Evolutionary conservation across 2,888 invertebrate genomes (phyloP).

Genomic region (Mythimna vitellina): DNA sequence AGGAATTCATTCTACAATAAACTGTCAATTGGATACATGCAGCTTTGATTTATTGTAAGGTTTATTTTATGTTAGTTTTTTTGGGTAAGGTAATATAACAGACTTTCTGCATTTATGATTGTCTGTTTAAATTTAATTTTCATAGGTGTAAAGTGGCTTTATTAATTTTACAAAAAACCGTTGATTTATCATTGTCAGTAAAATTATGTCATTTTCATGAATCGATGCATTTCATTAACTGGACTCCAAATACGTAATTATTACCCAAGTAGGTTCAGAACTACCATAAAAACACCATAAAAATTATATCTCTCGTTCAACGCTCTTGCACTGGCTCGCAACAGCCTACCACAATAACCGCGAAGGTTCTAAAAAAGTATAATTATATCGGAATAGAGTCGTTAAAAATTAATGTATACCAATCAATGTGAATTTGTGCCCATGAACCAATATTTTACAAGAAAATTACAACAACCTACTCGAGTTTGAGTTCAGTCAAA

Average conservation of each 20-base stretch:
- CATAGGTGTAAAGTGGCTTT: background rate
- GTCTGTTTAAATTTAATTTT: no score
- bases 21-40: background rate
- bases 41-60: conserved; percentile 4
- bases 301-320: conserved; percentile 7
- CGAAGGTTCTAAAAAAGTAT: conserved; percentile 25
- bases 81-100: background rate
- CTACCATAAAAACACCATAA: conserved; percentile 6
- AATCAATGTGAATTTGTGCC: background rate
- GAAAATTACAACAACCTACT: background rate
- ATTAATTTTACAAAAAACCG: background rate
- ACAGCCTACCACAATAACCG: conserved; percentile 31
- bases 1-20: background rate
- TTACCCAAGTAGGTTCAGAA: conserved; percentile 12
- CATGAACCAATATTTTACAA: background rate
- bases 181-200: no score
- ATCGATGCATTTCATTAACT: background rate
- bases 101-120: background rate
- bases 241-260: background rate
- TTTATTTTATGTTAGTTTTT: background rate
- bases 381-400: conserved; percentile 16
- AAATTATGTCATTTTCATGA: no score
- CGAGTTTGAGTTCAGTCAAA: background rate
- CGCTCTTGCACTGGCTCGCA: conserved; percentile 17
- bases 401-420: conserved; percentile 19